Evolutionary conservation across 2,113 vertebrate species (phyloP).

Genomic region (Chionis minor): DNA sequence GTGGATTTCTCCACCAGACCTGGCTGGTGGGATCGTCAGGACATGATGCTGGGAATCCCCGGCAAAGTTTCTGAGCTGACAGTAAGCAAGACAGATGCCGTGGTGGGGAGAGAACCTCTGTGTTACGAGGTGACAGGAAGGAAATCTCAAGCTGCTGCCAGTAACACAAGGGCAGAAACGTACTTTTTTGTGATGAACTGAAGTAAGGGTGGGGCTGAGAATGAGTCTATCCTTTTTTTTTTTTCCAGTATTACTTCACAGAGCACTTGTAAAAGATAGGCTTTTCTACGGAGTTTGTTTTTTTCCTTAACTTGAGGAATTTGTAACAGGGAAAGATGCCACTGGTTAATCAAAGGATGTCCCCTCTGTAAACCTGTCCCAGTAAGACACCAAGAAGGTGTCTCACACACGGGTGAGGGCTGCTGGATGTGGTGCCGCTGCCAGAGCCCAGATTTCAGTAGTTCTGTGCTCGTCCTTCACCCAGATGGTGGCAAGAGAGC

Average conservation of each 20-base stretch:
- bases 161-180: background rate
- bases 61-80: background rate
- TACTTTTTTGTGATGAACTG: background rate
- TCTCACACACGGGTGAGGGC: background rate
- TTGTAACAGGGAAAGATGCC: background rate
- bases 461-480: background rate
- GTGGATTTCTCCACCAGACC: background rate
- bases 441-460: background rate
- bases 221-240: background rate
- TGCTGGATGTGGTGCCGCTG: background rate
- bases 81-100: too few species aligned
- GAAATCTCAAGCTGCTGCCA: background rate
- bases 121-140: background rate
- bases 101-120: background rate
- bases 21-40: background rate
- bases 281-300: background rate
- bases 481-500: background rate
- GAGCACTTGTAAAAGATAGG: background rate
- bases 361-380: background rate
- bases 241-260: background rate
- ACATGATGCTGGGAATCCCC: background rate
- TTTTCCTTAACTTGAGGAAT: background rate
- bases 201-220: background rate
- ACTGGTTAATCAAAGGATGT: background rate
- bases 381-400: background rate